phyloP scores from a whole-genome alignment of 1,140 invertebrate genomes.

The Fopius arisanus region DNA sequence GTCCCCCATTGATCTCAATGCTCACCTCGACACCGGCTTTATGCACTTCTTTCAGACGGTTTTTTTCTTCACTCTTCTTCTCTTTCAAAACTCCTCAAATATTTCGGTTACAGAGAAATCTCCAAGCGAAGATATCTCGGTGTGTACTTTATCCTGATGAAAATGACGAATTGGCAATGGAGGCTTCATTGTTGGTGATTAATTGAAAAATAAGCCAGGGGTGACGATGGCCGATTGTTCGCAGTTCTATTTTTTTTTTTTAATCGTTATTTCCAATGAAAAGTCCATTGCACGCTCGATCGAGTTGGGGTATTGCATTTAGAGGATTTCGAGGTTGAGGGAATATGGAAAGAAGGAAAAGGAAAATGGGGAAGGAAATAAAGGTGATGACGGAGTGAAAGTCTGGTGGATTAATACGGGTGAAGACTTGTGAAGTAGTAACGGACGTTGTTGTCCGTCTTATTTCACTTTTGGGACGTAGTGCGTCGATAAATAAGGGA shows the following conservation, averaged over 20 bases:
- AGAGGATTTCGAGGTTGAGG: too few species aligned
- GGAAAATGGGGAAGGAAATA: too few species aligned
- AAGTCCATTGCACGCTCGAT: not conserved
- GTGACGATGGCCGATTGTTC: not conserved
- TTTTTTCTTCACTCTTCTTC: too few species aligned
- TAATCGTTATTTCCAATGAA: not conserved
- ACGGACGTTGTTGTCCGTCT: not conserved
- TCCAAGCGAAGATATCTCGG: too few species aligned
- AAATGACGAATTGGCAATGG: slow-evolving; percentile 4
- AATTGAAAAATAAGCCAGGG: slow-evolving; percentile 18
- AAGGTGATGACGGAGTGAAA: too few species aligned
- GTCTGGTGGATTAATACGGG: too few species aligned
- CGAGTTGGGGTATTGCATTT: not conserved
- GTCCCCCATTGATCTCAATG: not conserved
- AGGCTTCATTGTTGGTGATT: slow-evolving; percentile 9
- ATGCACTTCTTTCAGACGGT: slow-evolving; percentile 27
- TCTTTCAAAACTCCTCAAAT: too few species aligned
- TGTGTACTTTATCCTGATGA: not conserved
- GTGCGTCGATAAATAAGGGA: slow-evolving; percentile 30
- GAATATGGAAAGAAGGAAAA: too few species aligned
- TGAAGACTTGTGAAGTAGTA: too few species aligned
- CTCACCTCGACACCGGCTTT: slow-evolving; percentile 7
- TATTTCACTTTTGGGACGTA: slow-evolving; percentile 4
- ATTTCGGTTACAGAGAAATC: too few species aligned
- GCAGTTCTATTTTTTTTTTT: not conserved